Conservation (phyloP, 2,888 invertebrate species). For the Acanthoscelides obtectus region DNA sequence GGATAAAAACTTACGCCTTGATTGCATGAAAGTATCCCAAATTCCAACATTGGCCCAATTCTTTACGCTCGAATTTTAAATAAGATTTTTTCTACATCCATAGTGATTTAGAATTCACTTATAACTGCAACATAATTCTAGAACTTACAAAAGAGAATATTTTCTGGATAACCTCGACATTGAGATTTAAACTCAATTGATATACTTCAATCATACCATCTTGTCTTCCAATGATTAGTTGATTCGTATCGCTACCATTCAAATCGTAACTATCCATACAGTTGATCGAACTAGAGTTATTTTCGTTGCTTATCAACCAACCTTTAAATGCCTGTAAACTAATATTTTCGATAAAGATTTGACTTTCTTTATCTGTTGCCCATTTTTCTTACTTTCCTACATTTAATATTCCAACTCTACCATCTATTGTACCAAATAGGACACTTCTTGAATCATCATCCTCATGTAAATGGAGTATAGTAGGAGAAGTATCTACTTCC, state of each 20-base stretch:
- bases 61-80: too few relatives aligned
- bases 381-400: slow-evolving; percentile 48
- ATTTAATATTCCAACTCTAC: slow-evolving; percentile 75
- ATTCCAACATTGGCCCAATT: too few relatives aligned
- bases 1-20: too few relatives aligned
- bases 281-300: slow-evolving; percentile 52
- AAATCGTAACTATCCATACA: slow-evolving; percentile 68
- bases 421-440: slow-evolving; percentile 85
- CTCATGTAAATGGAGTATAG: slow-evolving; percentile 64
- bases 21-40: too few relatives aligned
- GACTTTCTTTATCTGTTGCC: not conserved
- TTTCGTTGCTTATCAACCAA: slow-evolving; percentile 44
- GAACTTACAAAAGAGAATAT: slow-evolving; percentile 46
- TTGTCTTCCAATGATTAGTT: slow-evolving; percentile 72
- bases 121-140: slow-evolving; percentile 2
- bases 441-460: slow-evolving; percentile 67
- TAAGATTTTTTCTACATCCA: too few relatives aligned
- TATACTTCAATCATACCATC: slow-evolving; percentile 80
- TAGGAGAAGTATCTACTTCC: slow-evolving; percentile 50
- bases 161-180: slow-evolving; percentile 50
- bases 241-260: slow-evolving; percentile 61
- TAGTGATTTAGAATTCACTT: not conserved
- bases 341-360: not conserved
- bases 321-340: slow-evolving; percentile 42
- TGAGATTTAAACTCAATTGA: slow-evolving; percentile 53